Conservation (phyloP, 2,888 invertebrate species). For the Allygus modestus region DNA sequence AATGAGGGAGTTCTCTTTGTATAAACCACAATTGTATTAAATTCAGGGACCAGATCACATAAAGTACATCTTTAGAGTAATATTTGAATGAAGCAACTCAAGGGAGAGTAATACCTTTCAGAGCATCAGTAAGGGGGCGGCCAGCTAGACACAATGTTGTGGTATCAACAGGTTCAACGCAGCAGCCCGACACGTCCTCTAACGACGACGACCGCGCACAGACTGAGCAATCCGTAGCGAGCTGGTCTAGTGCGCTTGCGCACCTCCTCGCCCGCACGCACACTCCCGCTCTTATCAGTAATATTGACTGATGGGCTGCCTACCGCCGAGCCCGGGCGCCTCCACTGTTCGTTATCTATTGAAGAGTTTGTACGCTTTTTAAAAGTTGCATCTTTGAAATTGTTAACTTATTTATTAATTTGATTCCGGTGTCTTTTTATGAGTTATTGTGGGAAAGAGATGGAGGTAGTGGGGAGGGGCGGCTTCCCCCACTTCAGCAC, state of each 20-base stretch:
- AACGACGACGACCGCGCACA: not conserved
- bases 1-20: too few relatives aligned
- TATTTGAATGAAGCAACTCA: too few relatives aligned
- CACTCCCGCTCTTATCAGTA: slow-evolving; percentile 37
- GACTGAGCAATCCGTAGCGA: not conserved
- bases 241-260: not conserved
- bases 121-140: not conserved
- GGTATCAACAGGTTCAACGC: slow-evolving; percentile 3
- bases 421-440: too few relatives aligned
- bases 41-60: too few relatives aligned
- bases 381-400: too few relatives aligned
- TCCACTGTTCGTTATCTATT: not conserved
- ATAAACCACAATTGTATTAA: too few relatives aligned
- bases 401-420: too few relatives aligned
- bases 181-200: not conserved
- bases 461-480: too few relatives aligned
- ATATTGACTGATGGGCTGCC: slow-evolving; percentile 36
- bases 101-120: not conserved
- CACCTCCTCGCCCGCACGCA: not conserved
- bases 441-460: too few relatives aligned
- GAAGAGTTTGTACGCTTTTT: not conserved
- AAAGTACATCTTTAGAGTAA: too few relatives aligned
- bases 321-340: not conserved
- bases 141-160: not conserved
- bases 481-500: too few relatives aligned